Evolutionary conservation across 2,113 vertebrate genomes (phyloP), one percentile per base, ranked within the genome.

Genomic region (Tragelaphus imberbis): DNA sequence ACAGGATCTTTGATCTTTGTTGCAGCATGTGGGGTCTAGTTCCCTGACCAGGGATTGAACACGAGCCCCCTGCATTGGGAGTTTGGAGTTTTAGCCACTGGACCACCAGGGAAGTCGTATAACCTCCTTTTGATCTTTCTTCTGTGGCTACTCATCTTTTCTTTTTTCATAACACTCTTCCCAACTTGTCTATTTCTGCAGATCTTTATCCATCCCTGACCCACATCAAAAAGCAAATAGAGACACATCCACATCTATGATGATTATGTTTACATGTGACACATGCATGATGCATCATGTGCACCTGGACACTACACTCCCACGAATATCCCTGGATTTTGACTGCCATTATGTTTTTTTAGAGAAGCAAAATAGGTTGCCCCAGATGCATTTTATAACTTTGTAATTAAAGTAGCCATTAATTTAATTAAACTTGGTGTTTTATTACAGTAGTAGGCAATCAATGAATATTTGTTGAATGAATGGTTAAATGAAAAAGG

Each of bases 401-500:
- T 79, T 95, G 19, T 91, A 47, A 63, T 77, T 84, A 87, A 91
- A 93, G 71, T 87, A 96, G 84, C 49, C 56, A 88, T 96, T 88
- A 91, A 88, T 90, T 63, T 61, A 61, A 84, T 84, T 55, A 82
- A 55, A 75, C 71, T 87, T 90, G 16, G 17, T 55, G 7, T 93
- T 93, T 86, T 44, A 44, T 8, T 55, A 71, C 5, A 56, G 53
- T 36, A 56, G 86, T 27, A 61, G 58, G 30, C 5, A 68, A 40
- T 65, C 30, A 85, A 16, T 77, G 30, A 90, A n/a, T 96, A 84
- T 93, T 93, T 77, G 15, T 55, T 77, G 55, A 94, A 61, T 28
- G 25, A 58, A 58, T 59, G 23, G 77, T 53, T 82, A 61, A 88
- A 88, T 19, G 25, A 87, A 91, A 23, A 36, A 88, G 53, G 44